Evolutionary conservation across 1,140 invertebrate species (phyloP).

Genomic region (Brachionus calyciflorus): DNA sequence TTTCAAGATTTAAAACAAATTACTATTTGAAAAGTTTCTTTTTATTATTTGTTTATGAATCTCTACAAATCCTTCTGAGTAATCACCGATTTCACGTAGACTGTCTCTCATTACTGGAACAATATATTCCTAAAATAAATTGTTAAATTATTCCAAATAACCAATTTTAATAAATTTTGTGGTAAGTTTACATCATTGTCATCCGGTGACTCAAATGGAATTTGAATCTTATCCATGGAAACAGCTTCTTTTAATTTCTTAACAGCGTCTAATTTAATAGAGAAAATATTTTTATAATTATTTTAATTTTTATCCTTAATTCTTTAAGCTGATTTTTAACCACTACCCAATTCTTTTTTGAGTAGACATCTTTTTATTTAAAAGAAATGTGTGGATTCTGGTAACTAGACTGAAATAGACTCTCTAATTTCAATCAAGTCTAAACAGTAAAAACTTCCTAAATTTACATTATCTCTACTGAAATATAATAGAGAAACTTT

Average conservation of each 20-base stretch:
- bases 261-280: conserved; percentile 37
- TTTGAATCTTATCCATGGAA: conserved; percentile 24
- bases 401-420: no score
- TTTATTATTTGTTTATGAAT: not conserved
- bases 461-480: no score
- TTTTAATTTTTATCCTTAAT: no score
- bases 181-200: conserved; percentile 14
- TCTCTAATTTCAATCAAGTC: no score
- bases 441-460: no score
- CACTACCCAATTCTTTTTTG: no score
- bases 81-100: conserved; percentile 22
- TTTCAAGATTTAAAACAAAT: no score
- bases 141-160: not conserved
- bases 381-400: no score
- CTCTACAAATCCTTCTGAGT: conserved; percentile 31
- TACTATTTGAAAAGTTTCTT: not conserved
- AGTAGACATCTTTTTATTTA: no score
- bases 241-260: conserved; percentile 2
- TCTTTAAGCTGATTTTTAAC: no score
- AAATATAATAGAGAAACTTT: no score
- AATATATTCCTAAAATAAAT: conserved; percentile 1
- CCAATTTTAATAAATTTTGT: not conserved
- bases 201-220: conserved; percentile 5
- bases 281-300: no score
- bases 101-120: conserved; percentile 29